phyloP scores from a whole-genome alignment of 2,113 vertebrate species.

The Pelodiscus sinensis region DNA sequence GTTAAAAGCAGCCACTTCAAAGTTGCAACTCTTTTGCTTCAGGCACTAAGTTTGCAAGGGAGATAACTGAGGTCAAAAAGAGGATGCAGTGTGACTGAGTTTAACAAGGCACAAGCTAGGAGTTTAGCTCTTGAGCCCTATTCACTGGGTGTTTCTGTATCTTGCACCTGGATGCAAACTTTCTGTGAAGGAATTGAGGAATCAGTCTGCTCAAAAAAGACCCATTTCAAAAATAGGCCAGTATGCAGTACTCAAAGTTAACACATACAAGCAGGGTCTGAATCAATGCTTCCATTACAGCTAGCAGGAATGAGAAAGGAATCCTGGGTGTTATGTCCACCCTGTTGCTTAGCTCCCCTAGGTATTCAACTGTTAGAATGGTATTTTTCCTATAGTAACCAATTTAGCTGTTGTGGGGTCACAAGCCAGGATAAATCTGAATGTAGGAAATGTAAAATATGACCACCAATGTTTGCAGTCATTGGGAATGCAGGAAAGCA shows the following conservation, averaged over 20 bases:
- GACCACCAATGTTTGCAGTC: no score
- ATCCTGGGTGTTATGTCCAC: no score
- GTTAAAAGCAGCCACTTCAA: background rate
- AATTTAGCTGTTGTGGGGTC: no score
- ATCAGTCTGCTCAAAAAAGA: background rate
- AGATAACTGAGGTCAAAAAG: constrained; percentile 56
- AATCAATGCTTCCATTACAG: background rate
- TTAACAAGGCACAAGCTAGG: constrained; percentile 15
- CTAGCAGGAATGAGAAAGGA: no score
- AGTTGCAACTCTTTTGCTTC: constrained; percentile 22
- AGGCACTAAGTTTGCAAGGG: background rate
- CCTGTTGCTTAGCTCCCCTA: no score
- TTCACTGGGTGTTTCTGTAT: background rate
- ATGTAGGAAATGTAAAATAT: no score
- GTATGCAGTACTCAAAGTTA: background rate
- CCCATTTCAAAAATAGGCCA: constrained; percentile 4
- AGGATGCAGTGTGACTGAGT: constrained; percentile 4
- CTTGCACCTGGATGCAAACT: background rate
- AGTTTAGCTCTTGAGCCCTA: constrained; percentile 2
- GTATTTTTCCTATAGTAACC: no score
- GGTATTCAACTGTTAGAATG: no score
- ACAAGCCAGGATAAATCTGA: no score
- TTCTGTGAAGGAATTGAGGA: background rate
- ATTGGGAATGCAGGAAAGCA: no score
- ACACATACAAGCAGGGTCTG: no score